These are phyloP conservation scores for Palythoa caribaeorum DNA, from an alignment of 92 coral and sea anemone species.

Conservation along the genomic window DNA sequence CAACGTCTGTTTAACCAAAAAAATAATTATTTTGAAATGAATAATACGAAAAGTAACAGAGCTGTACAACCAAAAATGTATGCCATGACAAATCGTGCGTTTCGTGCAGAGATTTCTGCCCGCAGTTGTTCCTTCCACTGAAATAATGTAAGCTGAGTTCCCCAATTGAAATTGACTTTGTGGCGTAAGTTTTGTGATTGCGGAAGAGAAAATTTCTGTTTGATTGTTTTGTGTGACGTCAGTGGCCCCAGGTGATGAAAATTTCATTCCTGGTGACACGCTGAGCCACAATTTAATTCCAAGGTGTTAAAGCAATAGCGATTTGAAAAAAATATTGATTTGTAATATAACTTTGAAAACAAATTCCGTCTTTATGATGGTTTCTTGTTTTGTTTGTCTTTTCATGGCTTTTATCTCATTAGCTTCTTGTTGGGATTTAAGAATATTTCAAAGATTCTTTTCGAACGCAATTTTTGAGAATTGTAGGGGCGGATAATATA, in stretches of 20 bases:
- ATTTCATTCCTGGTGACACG: neutral
- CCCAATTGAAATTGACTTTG: neutral
- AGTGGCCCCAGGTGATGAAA: conserved; percentile 8
- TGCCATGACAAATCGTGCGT: neutral
- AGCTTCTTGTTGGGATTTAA: too few relatives aligned
- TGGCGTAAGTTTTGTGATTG: neutral
- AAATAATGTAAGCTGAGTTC: neutral
- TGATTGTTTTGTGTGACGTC: conserved; percentile 22
- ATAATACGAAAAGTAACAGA: neutral
- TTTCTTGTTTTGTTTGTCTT: too few relatives aligned
- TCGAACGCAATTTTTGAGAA: too few relatives aligned
- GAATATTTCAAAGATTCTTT: too few relatives aligned
- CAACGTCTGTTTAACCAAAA: conserved; percentile 20
- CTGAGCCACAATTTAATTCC: neutral
- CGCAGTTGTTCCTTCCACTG: neutral
- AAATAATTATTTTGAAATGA: neutral
- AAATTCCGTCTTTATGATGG: too few relatives aligned
- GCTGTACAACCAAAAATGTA: neutral
- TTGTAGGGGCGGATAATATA: too few relatives aligned
- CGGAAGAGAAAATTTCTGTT: neutral
- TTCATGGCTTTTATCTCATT: too few relatives aligned
- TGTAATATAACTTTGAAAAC: too few relatives aligned
- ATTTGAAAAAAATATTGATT: neutral
- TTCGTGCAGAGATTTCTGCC: neutral
- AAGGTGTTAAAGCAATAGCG: neutral